These are phyloP conservation scores for Parapristionchus giblindavisi DNA, from an alignment of 2,888 invertebrate genomes.

Conservation along the genomic window DNA sequence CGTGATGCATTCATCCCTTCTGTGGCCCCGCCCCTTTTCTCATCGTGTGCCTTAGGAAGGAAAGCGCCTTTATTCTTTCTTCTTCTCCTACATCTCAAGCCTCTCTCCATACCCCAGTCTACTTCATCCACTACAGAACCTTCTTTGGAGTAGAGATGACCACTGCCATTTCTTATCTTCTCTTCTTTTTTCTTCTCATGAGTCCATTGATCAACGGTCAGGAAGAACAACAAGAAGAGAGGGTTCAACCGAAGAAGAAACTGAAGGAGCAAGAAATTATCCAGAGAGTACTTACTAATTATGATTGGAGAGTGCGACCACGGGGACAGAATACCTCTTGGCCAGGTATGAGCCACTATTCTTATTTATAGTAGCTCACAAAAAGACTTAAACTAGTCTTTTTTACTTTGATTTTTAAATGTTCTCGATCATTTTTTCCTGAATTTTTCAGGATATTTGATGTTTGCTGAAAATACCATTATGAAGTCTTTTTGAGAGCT, in stretches of 20 bases:
- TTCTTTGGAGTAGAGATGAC: too few species aligned
- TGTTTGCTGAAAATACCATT: too few species aligned
- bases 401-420: background rate
- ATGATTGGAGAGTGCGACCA: conserved; percentile 68
- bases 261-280: conserved; percentile 67
- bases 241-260: conserved; percentile 52
- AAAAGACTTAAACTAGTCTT: too few species aligned
- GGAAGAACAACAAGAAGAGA: background rate
- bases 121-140: too few species aligned
- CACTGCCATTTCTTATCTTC: background rate
- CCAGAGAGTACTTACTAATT: conserved; percentile 62
- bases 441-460: too few species aligned
- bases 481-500: too few species aligned
- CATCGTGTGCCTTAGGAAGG: too few species aligned
- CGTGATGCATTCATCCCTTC: too few species aligned
- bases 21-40: background rate
- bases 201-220: background rate
- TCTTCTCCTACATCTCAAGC: background rate
- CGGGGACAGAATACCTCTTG: conserved; percentile 64
- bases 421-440: background rate
- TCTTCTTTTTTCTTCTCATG: background rate
- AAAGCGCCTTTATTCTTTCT: background rate
- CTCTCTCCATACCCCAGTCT: too few species aligned
- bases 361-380: background rate
- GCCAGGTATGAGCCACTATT: conserved; percentile 57